Evolutionary conservation across 2,888 invertebrate species (phyloP).

Genomic region (Mystacides longicornis): DNA sequence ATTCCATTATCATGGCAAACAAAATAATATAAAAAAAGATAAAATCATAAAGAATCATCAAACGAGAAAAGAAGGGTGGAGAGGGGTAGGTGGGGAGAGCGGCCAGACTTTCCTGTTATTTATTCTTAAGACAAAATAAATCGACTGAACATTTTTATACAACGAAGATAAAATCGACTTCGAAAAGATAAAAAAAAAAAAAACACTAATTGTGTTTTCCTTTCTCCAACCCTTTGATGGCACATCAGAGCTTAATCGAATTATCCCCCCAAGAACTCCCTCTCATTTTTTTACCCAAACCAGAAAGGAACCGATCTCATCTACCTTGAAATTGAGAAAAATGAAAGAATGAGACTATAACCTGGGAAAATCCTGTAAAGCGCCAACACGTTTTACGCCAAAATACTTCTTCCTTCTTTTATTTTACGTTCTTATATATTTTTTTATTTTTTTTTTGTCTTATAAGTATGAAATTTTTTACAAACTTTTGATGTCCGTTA

Average conservation of each 20-base stretch:
- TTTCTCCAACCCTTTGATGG: slow-evolving; percentile 22
- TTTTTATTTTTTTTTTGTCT: no score
- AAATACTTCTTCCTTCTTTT: no score
- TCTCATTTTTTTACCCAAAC: neutral
- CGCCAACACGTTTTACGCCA: neutral
- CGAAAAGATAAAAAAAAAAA: slow-evolving; percentile 9
- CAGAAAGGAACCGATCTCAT: neutral
- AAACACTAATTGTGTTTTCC: slow-evolving; percentile 15
- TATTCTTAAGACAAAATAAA: slow-evolving; percentile 1
- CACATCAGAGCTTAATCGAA: slow-evolving; percentile 24
- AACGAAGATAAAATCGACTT: slow-evolving; percentile 1
- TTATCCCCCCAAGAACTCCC: slow-evolving; percentile 17
- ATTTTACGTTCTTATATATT: no score
- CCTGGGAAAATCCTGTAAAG: no score
- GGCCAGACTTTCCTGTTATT: neutral
- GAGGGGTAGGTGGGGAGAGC: neutral
- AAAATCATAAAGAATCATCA: neutral
- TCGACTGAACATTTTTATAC: slow-evolving; percentile 2
- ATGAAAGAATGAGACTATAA: neutral
- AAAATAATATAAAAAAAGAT: neutral
- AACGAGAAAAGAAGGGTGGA: neutral
- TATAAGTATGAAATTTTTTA: no score
- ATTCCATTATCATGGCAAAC: neutral
- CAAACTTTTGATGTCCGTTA: no score
- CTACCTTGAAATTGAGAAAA: slow-evolving; percentile 11